phyloP scores from a whole-genome alignment of 1,140 invertebrate species.

The Heliothis subflexa region DNA sequence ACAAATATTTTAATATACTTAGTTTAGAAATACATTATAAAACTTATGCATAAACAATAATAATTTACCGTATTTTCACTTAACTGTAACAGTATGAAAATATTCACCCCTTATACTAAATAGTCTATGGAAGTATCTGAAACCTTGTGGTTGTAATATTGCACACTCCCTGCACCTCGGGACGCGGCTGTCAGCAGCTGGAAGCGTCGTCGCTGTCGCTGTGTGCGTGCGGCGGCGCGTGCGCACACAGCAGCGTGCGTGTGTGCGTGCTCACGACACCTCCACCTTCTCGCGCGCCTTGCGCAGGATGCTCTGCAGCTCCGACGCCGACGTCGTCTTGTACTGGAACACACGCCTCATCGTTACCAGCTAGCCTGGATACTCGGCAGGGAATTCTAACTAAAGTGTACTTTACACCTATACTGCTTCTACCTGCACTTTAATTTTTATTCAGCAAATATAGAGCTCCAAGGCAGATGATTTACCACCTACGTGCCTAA shows the following conservation, averaged over 20 bases:
- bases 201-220: slow-evolving; percentile 67
- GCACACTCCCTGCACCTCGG: background rate
- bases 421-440: too few species aligned
- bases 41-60: too few species aligned
- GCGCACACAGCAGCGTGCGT: slow-evolving; percentile 3
- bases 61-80: background rate
- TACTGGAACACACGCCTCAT: slow-evolving; percentile 83
- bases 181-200: background rate
- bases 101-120: background rate
- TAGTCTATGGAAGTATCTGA: background rate
- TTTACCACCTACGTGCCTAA: too few species aligned
- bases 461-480: too few species aligned
- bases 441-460: too few species aligned
- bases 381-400: too few species aligned
- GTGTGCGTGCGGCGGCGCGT: slow-evolving; percentile 91
- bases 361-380: too few species aligned
- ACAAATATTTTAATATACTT: background rate
- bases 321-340: slow-evolving; percentile 89
- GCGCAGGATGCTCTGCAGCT: slow-evolving; percentile 89
- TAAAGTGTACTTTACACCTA: too few species aligned
- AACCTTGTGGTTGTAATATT: background rate
- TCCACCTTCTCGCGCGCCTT: slow-evolving; percentile 89
- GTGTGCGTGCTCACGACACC: slow-evolving; percentile 64
- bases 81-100: background rate
- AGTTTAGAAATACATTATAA: background rate